phyloP scores from a whole-genome alignment of 2,797 vertebrate species.

The Sebastiscus tertius region DNA sequence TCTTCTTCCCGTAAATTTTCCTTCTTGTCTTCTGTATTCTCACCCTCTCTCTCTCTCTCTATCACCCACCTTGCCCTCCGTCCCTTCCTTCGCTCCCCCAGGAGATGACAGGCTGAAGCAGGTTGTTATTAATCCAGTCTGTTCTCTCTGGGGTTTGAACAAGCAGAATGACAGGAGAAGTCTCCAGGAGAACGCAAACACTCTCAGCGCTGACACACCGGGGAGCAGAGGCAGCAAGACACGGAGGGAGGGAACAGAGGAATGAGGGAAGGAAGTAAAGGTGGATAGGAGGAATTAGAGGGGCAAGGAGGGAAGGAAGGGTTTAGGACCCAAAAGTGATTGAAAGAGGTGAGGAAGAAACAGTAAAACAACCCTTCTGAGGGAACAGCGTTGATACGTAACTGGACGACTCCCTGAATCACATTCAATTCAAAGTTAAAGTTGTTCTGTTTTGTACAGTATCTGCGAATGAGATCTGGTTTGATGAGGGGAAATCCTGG shows the following conservation, averaged over 20 bases:
- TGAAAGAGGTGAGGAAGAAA: neutral
- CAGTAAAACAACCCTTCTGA: neutral
- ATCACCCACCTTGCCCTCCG: too few relatives aligned
- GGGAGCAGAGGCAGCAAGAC: neutral
- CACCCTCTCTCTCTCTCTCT: too few relatives aligned
- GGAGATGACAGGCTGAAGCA: conserved; percentile 37
- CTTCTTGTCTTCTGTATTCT: neutral
- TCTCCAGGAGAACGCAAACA: conserved; percentile 25
- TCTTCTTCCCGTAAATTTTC: neutral
- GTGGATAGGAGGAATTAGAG: neutral
- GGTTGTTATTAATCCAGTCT: conserved; percentile 43
- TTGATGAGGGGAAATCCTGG: neutral
- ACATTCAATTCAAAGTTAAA: too few relatives aligned
- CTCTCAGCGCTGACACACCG: neutral
- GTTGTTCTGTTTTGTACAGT: too few relatives aligned
- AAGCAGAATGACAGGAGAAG: conserved; percentile 26
- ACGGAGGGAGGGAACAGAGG: neutral
- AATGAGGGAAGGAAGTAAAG: neutral
- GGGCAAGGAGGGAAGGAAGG: neutral
- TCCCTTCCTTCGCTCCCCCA: neutral
- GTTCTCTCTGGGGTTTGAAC: conserved; percentile 17
- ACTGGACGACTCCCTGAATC: too few relatives aligned
- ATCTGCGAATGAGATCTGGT: too few relatives aligned
- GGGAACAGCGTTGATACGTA: neutral
- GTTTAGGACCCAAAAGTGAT: neutral